Base-by-base conservation (phyloP, 2,113 vertebrate species). In the Cyrtonyx montezumae region DNA sequence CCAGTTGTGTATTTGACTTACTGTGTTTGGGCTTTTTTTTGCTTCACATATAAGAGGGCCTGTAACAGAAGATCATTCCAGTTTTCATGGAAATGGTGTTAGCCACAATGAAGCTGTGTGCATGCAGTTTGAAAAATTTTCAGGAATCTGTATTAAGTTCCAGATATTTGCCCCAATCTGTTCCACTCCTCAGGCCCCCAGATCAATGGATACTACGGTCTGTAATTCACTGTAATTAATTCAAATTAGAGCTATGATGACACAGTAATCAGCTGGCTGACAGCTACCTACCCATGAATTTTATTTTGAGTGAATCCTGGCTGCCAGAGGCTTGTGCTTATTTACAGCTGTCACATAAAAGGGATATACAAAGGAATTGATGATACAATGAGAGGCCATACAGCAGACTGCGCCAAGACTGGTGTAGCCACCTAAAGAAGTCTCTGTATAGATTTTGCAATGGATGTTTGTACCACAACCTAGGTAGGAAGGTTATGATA, bases 151-250 rank as follows among this genome's bases (percentile, higher is more conserved):
- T 25, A 84, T 42, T 73, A 79, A 88, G 62, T 86, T 84, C 40
- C 45, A 93, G 53, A 30, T 11, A 62, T 62, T 91, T 88, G 55
- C 37, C 48, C n/a, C 30, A n/a, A 63, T 87, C 91, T 79, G 18
- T 73, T 93, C 58, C 49, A 84, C 19, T 6, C 26, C 5, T 75
- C 13, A 71, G 62, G 6, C 13, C 9, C n/a, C 13, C 53, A 87
- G 1, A 83, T 10, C 78, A 96, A 95, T 19, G 5, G n/a, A 84
- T 45, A 68, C 40, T 10, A 30, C 55, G 51, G 53, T 71, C 61
- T 65, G 74, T 55, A 79, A 86, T 69, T 95, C 40, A 65, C 61
- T 65, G 74, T 59, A 79, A 86, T 69, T 95, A 36, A 94, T 92
- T 71, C 58, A 53, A 79, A 90, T 66, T 48, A 88, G n/a, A 86